Conservation (phyloP, 2,888 invertebrate genomes). For the Melipona bicolor region DNA sequence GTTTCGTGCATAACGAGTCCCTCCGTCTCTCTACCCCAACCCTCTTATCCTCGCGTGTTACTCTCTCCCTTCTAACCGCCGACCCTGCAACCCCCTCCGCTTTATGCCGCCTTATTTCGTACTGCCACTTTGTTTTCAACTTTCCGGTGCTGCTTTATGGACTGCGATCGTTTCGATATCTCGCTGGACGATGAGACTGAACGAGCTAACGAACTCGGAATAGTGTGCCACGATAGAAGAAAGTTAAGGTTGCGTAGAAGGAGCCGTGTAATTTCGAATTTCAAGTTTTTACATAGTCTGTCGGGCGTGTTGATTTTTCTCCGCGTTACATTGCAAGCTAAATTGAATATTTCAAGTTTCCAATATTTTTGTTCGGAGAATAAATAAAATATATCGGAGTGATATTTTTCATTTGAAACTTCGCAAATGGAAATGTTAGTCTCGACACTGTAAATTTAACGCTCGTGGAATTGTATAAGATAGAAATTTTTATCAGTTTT, state of each 20-base stretch:
- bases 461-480: too few species aligned
- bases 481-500: too few species aligned
- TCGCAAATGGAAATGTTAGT: too few species aligned
- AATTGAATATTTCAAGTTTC: background rate
- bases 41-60: slow-evolving; percentile 66
- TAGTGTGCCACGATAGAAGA: background rate
- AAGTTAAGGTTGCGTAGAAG: background rate
- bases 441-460: too few species aligned
- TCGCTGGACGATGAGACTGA: background rate
- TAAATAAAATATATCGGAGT: background rate
- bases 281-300: background rate
- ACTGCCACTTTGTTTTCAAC: slow-evolving; percentile 53
- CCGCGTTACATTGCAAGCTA: rapidly evolving
- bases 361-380: background rate
- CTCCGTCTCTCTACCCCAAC: slow-evolving; percentile 58
- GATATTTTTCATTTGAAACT: background rate
- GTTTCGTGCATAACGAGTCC: slow-evolving; percentile 80
- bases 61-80: slow-evolving; percentile 37
- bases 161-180: slow-evolving; percentile 25
- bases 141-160: slow-evolving; percentile 40
- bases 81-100: slow-evolving; percentile 12
- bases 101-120: slow-evolving; percentile 62
- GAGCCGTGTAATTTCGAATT: background rate
- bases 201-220: background rate
- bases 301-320: too few species aligned